Conservation (phyloP, 1,140 invertebrate genomes). For the Brachionus plicatilis region DNA sequence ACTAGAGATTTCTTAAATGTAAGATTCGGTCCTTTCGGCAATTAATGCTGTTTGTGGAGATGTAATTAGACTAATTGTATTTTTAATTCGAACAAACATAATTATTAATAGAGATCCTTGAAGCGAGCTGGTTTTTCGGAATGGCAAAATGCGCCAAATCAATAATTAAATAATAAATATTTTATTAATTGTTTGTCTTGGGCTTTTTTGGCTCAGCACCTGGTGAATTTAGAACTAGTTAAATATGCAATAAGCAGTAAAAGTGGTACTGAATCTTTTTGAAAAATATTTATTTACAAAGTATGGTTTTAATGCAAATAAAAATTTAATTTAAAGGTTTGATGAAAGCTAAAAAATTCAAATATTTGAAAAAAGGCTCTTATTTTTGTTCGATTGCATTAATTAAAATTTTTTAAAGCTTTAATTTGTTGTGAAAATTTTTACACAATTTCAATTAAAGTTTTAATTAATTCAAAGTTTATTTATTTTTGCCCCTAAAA, state of each 20-base stretch:
- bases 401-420: too few species aligned
- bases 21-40: background rate
- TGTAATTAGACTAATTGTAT: background rate
- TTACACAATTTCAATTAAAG: too few species aligned
- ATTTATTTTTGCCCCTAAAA: too few species aligned
- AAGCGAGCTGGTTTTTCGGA: background rate
- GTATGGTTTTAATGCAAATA: background rate
- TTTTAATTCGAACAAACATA: background rate
- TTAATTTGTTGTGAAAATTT: too few species aligned
- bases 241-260: background rate
- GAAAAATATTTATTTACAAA: background rate
- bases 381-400: background rate
- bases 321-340: background rate
- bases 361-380: background rate
- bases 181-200: background rate
- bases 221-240: background rate
- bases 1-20: conserved; percentile 2
- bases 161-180: background rate
- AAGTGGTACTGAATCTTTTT: background rate
- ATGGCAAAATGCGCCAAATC: too few species aligned
- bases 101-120: background rate
- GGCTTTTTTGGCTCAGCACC: too few species aligned
- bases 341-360: background rate
- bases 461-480: too few species aligned
- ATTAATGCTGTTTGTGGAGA: background rate